These are phyloP conservation scores for Limosa lapponica DNA, from an alignment of 2,797 vertebrate genomes.

Conservation along the genomic window DNA sequence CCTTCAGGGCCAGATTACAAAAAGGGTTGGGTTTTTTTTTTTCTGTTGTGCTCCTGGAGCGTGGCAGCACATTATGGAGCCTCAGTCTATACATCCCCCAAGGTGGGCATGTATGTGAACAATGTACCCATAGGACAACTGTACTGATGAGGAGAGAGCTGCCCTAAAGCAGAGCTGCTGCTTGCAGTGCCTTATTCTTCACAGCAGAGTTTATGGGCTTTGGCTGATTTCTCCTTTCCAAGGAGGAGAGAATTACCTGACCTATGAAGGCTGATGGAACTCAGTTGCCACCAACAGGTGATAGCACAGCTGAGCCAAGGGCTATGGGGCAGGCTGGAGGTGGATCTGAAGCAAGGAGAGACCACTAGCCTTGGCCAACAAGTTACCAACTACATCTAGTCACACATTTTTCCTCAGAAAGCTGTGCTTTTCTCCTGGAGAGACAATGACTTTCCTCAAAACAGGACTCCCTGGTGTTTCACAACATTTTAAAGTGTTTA, in stretches of 20 bases:
- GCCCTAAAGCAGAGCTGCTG: neutral
- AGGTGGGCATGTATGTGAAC: neutral
- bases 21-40: neutral
- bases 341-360: neutral
- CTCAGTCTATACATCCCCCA: neutral
- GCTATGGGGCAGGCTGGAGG: neutral
- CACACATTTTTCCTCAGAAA: neutral
- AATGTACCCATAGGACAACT: neutral
- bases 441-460: neutral
- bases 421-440: neutral
- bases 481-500: neutral
- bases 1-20: neutral
- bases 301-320: neutral
- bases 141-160: neutral
- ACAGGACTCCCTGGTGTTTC: neutral
- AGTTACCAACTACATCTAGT: neutral
- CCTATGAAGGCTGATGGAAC: neutral
- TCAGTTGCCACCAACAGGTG: fast-evolving
- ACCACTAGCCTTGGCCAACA: neutral
- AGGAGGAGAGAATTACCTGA: neutral
- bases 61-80: neutral
- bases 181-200: neutral
- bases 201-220: neutral
- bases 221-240: neutral
- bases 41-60: neutral